Conservation (phyloP, 2,113 vertebrate species). For the Erinaceus europaeus region DNA sequence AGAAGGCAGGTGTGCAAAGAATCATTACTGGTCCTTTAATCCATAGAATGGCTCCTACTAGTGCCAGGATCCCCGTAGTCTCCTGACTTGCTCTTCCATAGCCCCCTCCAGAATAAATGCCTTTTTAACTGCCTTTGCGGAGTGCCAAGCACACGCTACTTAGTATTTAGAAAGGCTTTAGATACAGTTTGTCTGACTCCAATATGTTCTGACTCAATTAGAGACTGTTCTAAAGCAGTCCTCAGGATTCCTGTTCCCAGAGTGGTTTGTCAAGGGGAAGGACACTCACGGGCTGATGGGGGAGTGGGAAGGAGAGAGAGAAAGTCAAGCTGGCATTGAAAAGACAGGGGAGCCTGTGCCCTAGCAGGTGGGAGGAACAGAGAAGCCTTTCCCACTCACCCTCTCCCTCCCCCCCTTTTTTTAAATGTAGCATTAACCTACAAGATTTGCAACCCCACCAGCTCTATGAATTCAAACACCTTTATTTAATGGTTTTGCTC, state of each 20-base stretch:
- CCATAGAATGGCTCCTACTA: too few species aligned
- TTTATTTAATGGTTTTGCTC: background rate
- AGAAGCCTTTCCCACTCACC: background rate
- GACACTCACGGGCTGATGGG: background rate
- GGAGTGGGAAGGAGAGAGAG: too few species aligned
- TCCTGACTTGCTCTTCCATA: background rate
- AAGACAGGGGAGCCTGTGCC: background rate
- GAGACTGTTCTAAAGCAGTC: background rate
- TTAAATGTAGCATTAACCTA: background rate
- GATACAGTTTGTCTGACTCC: background rate
- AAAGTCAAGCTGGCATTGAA: background rate
- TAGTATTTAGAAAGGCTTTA: too few species aligned
- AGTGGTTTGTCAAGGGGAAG: background rate
- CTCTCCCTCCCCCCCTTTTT: too few species aligned
- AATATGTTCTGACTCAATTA: background rate
- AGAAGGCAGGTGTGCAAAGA: too few species aligned
- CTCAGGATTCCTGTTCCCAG: background rate
- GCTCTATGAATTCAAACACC: background rate
- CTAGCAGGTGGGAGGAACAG: background rate
- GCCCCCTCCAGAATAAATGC: background rate
- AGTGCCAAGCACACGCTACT: too few species aligned
- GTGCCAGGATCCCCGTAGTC: background rate
- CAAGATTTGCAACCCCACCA: background rate
- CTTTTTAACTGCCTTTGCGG: background rate
- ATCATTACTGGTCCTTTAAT: too few species aligned